phyloP scores from a whole-genome alignment of 2,113 vertebrate species.

The Opisthocomus hoazin region DNA sequence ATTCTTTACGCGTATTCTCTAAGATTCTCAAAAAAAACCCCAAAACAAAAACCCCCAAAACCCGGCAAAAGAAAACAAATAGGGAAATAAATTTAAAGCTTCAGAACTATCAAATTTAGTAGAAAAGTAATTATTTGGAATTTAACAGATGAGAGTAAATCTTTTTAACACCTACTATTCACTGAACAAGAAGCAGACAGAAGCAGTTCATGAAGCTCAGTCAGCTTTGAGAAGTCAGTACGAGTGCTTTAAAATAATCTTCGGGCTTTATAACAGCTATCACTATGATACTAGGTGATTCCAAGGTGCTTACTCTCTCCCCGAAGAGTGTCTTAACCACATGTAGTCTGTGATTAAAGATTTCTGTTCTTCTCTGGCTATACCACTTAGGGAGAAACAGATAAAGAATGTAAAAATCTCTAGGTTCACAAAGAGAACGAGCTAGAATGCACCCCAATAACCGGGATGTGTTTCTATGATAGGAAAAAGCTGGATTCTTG shows the following conservation, averaged over 20 bases:
- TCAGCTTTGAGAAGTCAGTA: not conserved
- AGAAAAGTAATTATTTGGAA: not conserved
- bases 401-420: not conserved
- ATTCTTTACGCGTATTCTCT: not conserved
- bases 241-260: not conserved
- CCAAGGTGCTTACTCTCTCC: not conserved
- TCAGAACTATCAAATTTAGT: not conserved
- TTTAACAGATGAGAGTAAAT: not conserved
- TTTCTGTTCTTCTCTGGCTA: not conserved
- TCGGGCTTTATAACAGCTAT: not conserved
- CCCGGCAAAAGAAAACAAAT: not conserved
- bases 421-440: not conserved
- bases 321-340: not conserved
- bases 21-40: not conserved
- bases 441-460: not conserved
- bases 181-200: not conserved
- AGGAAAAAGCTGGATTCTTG: not conserved
- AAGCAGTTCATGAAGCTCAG: not conserved
- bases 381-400: not conserved
- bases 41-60: not conserved
- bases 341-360: not conserved
- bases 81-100: not conserved
- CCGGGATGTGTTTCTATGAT: fast-evolving
- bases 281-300: not conserved
- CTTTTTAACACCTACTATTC: not conserved